A percentile compares a stretch with the other conserved stretches of the same genome.
Conservation (phyloP, 2,888 invertebrate species). For the Clepsis dumicolana region DNA sequence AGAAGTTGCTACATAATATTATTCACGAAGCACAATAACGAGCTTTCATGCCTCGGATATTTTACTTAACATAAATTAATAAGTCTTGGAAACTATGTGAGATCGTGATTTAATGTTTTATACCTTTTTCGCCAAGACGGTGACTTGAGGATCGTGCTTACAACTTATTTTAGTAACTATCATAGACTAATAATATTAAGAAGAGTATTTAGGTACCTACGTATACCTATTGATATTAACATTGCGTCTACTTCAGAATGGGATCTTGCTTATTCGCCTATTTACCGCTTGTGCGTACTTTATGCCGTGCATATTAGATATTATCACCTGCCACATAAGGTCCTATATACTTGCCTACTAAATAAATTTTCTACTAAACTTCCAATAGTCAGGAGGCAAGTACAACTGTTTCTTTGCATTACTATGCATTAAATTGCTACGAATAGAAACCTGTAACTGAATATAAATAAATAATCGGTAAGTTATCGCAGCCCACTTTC, state of each 20-base stretch:
- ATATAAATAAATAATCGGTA: constrained; percentile 28
- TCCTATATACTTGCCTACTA: background rate
- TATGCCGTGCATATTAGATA: background rate
- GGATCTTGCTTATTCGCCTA: background rate
- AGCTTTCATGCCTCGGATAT: constrained; percentile 28
- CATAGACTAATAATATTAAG: too few relatives aligned
- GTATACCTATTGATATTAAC: too few relatives aligned
- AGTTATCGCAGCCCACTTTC: constrained; percentile 39
- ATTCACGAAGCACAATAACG: constrained; percentile 40
- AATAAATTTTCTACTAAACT: constrained; percentile 21
- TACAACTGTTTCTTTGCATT: constrained; percentile 10
- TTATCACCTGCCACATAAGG: background rate
- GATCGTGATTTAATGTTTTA: constrained; percentile 10
- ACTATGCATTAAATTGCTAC: constrained; percentile 20
- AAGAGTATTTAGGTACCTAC: too few relatives aligned
- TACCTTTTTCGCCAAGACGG: constrained; percentile 3
- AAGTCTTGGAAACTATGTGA: constrained; percentile 18
- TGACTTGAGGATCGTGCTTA: background rate
- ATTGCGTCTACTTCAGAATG: background rate
- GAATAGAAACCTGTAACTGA: constrained; percentile 30
- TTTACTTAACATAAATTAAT: constrained; percentile 32
- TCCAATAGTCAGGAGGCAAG: background rate
- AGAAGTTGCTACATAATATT: constrained; percentile 37
- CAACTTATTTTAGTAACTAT: background rate
- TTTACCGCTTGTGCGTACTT: background rate